phyloP scores from a whole-genome alignment of 2,888 invertebrate species.

The Epirrhoe alternata region DNA sequence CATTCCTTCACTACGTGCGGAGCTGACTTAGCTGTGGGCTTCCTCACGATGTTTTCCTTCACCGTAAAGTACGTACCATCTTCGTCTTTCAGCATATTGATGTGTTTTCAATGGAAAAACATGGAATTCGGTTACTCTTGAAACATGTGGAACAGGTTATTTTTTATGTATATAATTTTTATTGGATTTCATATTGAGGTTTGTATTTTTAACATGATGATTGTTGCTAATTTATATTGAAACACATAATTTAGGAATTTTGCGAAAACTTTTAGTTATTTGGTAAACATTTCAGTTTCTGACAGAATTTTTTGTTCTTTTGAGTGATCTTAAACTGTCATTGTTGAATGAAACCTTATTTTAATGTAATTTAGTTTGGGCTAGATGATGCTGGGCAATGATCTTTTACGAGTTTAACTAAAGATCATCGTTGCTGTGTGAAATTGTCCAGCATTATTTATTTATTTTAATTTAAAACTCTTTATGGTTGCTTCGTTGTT shows the following conservation, averaged over 20 bases:
- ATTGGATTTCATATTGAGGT: conserved; percentile 1
- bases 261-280: not conserved
- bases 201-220: conserved; percentile 1
- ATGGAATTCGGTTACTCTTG: not conserved
- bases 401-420: too few species aligned
- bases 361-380: not conserved
- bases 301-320: not conserved
- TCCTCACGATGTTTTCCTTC: too few species aligned
- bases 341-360: not conserved
- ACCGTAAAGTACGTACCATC: too few species aligned
- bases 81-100: conserved; percentile 13
- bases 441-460: too few species aligned
- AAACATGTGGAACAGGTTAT: not conserved
- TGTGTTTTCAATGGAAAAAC: not conserved
- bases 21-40: too few species aligned
- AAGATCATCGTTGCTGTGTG: too few species aligned
- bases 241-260: not conserved
- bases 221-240: not conserved
- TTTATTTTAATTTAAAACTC: too few species aligned
- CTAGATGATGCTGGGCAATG: too few species aligned
- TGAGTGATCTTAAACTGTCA: not conserved
- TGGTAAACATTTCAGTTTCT: conserved; percentile 15
- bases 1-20: too few species aligned
- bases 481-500: too few species aligned
- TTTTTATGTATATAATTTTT: not conserved